Evolutionary conservation across 2,797 vertebrate species (phyloP).

Genomic region (Rhabdomys pumilio): DNA sequence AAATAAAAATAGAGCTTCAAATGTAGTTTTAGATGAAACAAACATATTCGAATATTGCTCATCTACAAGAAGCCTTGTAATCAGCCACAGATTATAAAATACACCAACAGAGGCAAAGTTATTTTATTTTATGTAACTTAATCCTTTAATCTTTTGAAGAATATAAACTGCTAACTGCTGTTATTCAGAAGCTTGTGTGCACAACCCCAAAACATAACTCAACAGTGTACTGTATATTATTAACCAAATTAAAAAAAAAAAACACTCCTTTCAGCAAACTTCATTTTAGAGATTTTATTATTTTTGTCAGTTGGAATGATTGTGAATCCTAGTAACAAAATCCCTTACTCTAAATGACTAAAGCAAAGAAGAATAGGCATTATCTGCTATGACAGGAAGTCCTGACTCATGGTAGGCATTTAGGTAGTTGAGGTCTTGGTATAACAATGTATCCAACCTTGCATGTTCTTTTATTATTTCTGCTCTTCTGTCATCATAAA

Average conservation of each 20-base stretch:
- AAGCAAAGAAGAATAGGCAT: conserved; percentile 49
- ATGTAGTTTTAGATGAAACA: conserved; percentile 53
- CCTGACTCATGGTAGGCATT: conserved; percentile 8
- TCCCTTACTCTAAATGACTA: conserved; percentile 32
- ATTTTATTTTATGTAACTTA: conserved; percentile 58
- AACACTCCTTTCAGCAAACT: conserved; percentile 63
- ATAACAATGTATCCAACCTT: conserved; percentile 3
- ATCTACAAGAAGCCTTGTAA: conserved; percentile 65
- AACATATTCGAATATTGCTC: conserved; percentile 3
- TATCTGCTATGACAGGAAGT: conserved; percentile 9
- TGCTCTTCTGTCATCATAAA: conserved; percentile 16
- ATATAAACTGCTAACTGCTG: conserved; percentile 39
- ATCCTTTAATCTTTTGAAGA: conserved; percentile 63
- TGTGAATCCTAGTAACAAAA: conserved; percentile 66
- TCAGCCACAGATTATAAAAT: conserved; percentile 68
- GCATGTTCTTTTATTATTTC: conserved; percentile 36
- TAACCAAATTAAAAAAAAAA: conserved; percentile 43
- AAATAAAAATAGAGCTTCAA: conserved; percentile 31
- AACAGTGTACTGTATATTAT: conserved; percentile 40
- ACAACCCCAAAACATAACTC: conserved; percentile 62
- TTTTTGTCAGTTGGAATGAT: conserved; percentile 57
- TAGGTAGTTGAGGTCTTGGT: conserved; percentile 33
- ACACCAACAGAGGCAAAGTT: conserved; percentile 11
- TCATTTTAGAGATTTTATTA: conserved; percentile 64
- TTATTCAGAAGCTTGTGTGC: neutral